Conservation (phyloP, 2,888 invertebrate genomes). For the Trachelus stipa region DNA sequence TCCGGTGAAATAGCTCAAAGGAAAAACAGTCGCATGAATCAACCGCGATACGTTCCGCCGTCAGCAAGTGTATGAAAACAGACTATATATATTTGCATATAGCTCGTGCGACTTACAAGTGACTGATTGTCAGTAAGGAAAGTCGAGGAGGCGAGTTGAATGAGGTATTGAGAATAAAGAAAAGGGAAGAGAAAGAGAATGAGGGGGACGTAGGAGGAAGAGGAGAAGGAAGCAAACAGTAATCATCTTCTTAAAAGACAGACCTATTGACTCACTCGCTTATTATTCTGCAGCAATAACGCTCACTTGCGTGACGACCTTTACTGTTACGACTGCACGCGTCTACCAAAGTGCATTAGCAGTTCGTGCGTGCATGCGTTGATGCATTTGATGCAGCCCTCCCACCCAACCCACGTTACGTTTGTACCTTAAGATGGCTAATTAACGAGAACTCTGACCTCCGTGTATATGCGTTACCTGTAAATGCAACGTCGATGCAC, state of each 20-base stretch:
- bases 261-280: conserved; percentile 25
- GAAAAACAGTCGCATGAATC: not conserved
- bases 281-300: conserved; percentile 27
- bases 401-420: not conserved
- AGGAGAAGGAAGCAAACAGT: conserved; percentile 11
- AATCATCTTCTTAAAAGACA: conserved; percentile 34
- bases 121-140: not conserved
- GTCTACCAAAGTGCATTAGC: conserved; percentile 50
- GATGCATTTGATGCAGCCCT: not conserved
- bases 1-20: not conserved
- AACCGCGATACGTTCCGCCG: not conserved
- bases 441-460: not conserved
- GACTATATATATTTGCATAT: not conserved
- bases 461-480: not conserved
- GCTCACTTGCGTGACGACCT: conserved; percentile 28
- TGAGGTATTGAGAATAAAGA: conserved; percentile 15
- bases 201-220: not conserved
- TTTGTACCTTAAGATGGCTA: not conserved
- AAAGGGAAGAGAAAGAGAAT: not conserved
- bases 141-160: conserved; percentile 3
- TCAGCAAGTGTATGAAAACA: not conserved
- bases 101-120: not conserved
- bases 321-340: conserved; percentile 10
- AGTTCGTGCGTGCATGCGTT: conserved; percentile 13
- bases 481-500: not conserved